Percentiles rank a stretch among this genome's conserved stretches.
These are phyloP conservation scores for Lochmaea crataegi DNA, from an alignment of 2,888 invertebrate genomes.

Conservation along the genomic window DNA sequence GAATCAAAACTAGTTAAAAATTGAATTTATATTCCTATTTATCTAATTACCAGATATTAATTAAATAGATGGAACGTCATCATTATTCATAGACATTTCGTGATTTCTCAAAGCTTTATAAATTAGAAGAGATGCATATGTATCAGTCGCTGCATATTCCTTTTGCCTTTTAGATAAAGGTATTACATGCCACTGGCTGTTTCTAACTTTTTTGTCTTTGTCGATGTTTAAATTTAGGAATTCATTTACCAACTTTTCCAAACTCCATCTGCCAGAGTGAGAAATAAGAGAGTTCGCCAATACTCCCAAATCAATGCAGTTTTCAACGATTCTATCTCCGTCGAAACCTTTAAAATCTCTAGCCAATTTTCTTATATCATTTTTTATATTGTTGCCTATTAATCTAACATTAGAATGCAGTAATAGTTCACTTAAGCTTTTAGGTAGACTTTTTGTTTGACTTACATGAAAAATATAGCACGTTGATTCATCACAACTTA, in stretches of 20 bases:
- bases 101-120: slow-evolving; percentile 50
- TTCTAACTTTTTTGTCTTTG: slow-evolving; percentile 70
- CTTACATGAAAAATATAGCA: slow-evolving; percentile 72
- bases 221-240: slow-evolving; percentile 68
- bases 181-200: slow-evolving; percentile 71
- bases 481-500: slow-evolving; percentile 69
- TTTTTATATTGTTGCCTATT: slow-evolving; percentile 74
- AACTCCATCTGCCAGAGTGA: slow-evolving; percentile 70
- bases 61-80: background rate
- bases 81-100: background rate
- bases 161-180: slow-evolving; percentile 69
- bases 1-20: background rate
- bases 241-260: slow-evolving; percentile 69
- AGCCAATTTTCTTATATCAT: slow-evolving; percentile 73
- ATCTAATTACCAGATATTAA: no score
- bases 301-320: slow-evolving; percentile 71
- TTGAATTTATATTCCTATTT: background rate
- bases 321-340: slow-evolving; percentile 67
- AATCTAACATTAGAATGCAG: slow-evolving; percentile 70
- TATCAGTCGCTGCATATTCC: slow-evolving; percentile 74
- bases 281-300: slow-evolving; percentile 69
- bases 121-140: slow-evolving; percentile 67
- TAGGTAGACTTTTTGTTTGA: slow-evolving; percentile 69
- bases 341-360: slow-evolving; percentile 72
- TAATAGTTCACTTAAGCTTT: slow-evolving; percentile 68